Evolutionary conservation across 2,113 vertebrate species (phyloP).

Genomic region (Eonycteris spelaea): DNA sequence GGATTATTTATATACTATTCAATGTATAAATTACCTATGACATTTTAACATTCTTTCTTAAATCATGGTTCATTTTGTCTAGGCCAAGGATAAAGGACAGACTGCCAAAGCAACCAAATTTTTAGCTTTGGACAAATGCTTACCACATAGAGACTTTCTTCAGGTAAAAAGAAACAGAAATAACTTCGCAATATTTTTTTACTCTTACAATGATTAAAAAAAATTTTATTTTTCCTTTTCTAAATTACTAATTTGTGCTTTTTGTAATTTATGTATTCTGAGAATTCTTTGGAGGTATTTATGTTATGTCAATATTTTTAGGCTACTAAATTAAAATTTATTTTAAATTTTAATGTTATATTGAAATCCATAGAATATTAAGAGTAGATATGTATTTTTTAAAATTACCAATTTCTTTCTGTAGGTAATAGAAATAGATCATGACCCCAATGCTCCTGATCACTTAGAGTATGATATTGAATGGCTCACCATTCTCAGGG

Average conservation of each 20-base stretch:
- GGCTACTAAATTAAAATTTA: not conserved
- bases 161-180: slow-evolving; percentile 86
- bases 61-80: slow-evolving; percentile 59
- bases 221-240: not conserved
- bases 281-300: not conserved
- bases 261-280: slow-evolving; percentile 12
- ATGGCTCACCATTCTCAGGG: slow-evolving; percentile 94
- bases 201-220: slow-evolving; percentile 15
- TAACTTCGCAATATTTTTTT: not conserved
- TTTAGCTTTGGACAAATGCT: slow-evolving; percentile 97
- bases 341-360: not conserved
- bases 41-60: slow-evolving; percentile 40
- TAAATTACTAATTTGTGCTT: slow-evolving; percentile 5
- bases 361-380: slow-evolving; percentile 23
- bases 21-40: not conserved
- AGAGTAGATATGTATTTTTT: slow-evolving; percentile 15
- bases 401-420: not conserved
- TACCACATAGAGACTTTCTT: slow-evolving; percentile 95
- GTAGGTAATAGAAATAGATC: slow-evolving; percentile 90
- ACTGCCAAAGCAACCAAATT: slow-evolving; percentile 93
- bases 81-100: slow-evolving; percentile 82
- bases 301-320: not conserved
- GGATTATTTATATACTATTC: not conserved
- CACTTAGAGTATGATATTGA: slow-evolving; percentile 93
- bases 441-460: slow-evolving; percentile 88